Evolutionary conservation across 2,888 invertebrate species (phyloP), one percentile per base, ranked within the genome.

Genomic region (Cactoblastis cactorum): DNA sequence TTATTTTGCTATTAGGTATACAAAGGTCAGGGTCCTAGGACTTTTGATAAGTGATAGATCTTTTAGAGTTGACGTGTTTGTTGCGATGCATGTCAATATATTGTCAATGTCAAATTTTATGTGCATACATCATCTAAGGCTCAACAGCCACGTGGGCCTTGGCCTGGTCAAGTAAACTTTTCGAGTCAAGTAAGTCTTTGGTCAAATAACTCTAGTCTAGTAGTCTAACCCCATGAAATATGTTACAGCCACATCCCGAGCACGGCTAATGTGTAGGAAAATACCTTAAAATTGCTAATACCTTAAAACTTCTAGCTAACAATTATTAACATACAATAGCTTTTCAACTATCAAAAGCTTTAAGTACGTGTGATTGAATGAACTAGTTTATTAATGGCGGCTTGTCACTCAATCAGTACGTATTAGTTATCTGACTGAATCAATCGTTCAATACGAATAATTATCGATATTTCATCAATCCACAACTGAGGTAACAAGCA

Each of bases 1-100:
- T 48, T 48, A 48, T 48, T 37, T 48, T 48, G 35, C 37, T 37
- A 37, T 37, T 24, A n/a, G n/a, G n/a, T n/a, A 48, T 38, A n/a
- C 47, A 48, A 48, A 48, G 47, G 47, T 48, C 38, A 48, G 22
- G 47, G 49, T n/a, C 33, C 32, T 15, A 39, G 39, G 32, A 12
- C 9, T 38, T 32, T 39, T 28, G 39, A 28, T 33, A 49, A 48
- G 37, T 48, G 37, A 48, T 48, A 48, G 47, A 24, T 48, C 47
- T 48, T 47, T 35, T 33, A 35, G 8, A 17, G 9, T 38, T 19
- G 49, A 49, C 49, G 28, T 49, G 33, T 49, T 33, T 35, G 39
- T 18, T 32, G 39, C 17, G 19, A 37, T 47, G 35, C 12, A 24
- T 32, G 32, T 33, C 39, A 49, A 49, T 49, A 32, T 39, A 8